Base-by-base conservation (phyloP, 2,797 vertebrate genomes). In the Staurois parvus region DNA sequence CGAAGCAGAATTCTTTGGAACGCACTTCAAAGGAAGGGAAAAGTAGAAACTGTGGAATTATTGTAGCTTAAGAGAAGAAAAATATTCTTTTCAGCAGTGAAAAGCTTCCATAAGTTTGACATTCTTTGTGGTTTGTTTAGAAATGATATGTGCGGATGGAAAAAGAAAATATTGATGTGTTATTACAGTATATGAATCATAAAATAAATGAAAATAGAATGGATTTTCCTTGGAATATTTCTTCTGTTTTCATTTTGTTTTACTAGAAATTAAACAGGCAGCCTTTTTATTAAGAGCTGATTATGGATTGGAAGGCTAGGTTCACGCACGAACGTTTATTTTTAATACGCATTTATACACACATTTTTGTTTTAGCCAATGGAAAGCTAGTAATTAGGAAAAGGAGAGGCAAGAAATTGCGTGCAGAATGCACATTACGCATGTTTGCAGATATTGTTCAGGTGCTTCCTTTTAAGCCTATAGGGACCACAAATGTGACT, bases 1-100 rank as follows among this genome's bases (percentile, higher is more conserved):
- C 68, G 29, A 72, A 81, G 32, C 26, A 42, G 17, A 72, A 72
- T 45, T 73, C 21, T 72, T 72, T 59, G 45, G 29, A 56, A 72
- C n/a, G 8, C 69, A 80, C 68, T 70, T 69, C 34, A 29, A 21
- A 26, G 68, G 15, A 34, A 56, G n/a, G 29, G 21, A 37, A 52
- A 80, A 72, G 0, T 32, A 70, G 21, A 59, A 32, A 80, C 42
- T 10, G 21, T 12, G 48, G n/a, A 48, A 79, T 81, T 81, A 37
- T 81, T 81, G 56, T 40, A 72, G 29, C n/a, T 56, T 48, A 52
- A n/a, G 52, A 56, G 52, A 59, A 24, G 52, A 13, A 72, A 56
- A 59, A 72, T 59, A 72, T 59, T 59, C 11, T 52, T 77, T 79
- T 79, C 29, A 32, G 11, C 30, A 69, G 15, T 4, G 6, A 52